Base-by-base conservation (phyloP, 2,113 vertebrate species). In the Trichechus manatus region DNA sequence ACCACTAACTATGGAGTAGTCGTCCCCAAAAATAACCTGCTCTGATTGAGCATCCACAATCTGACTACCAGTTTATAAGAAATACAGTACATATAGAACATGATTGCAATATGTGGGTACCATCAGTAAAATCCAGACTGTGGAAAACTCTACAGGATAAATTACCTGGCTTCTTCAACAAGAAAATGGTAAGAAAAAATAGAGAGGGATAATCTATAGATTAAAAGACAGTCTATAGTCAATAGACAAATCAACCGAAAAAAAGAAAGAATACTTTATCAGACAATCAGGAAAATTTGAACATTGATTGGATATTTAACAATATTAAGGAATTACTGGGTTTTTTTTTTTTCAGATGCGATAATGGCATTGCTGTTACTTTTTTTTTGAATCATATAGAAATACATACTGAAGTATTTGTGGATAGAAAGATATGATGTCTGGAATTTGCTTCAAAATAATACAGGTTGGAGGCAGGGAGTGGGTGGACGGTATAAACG, bases 361-460 rank as follows among this genome's bases (percentile, higher is more conserved):
- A 68, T 78, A 78, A 72, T 81, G 39, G n/a, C 39, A 93, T 13
- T 81, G 17, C 63, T 22, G 3, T 42, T 95, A 25, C 36, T 91
- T 85, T 63, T 92, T 82, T 89, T 86, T 36, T 5, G 23, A 96
- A 72, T 78, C 20, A 3, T 68, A 20, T 29, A 74, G 39, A 94
- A 91, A 85, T 56, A 72, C 59, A 85, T 33, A 72, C 61, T 93
- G 81, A 95, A 94, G 50, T 94, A 91, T 72, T 91, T 83, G 59
- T 50, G 33, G 31, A 89, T 96, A 39, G 75, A 97, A 96, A 94
- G 22, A 80, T 68, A 42, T 5, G 39, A 68, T 74, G 72, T 80
- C 87, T 97, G 78, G 53, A 17, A 44, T 97, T 93, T 91, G 14
- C 27, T 91, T 89, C 79, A 87, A 86, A 94, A 79, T 82, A 74